phyloP scores from a whole-genome alignment of 2,113 vertebrate species.

The Pelodiscus sinensis region DNA sequence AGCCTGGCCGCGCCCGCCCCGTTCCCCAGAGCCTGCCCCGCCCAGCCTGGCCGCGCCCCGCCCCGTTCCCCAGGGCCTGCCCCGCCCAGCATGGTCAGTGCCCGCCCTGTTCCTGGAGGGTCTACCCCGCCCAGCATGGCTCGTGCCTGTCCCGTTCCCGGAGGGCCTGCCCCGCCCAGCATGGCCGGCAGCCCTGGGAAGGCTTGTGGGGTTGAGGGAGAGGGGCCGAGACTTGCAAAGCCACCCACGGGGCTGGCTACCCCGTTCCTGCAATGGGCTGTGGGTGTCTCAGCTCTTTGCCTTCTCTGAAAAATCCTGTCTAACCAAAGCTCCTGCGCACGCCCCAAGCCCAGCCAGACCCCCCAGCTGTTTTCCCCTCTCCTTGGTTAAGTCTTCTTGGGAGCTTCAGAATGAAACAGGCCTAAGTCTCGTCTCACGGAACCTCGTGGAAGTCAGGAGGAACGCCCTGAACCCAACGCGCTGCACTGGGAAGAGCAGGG shows the following conservation, averaged over 20 bases:
- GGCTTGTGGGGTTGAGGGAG: accelerated
- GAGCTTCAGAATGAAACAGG: neutral
- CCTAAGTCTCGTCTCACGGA: neutral
- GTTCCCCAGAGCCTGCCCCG: too few relatives aligned
- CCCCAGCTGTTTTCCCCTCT: neutral
- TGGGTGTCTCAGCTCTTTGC: neutral
- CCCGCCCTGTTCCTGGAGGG: too few relatives aligned
- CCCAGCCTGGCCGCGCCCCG: too few relatives aligned
- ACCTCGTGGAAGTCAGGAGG: accelerated
- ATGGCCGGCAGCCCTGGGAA: neutral
- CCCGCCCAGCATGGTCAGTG: too few relatives aligned
- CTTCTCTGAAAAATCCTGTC: neutral
- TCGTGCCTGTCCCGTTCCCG: too few relatives aligned
- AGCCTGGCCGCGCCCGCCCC: too few relatives aligned
- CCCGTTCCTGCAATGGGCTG: neutral
- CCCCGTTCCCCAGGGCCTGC: too few relatives aligned
- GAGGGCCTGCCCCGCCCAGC: too few relatives aligned
- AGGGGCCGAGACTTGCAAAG: neutral
- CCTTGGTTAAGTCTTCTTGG: neutral
- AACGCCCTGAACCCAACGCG: neutral
- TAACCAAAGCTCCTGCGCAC: neutral
- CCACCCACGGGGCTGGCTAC: accelerated
- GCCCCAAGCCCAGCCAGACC: neutral
- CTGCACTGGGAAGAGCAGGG: too few relatives aligned
- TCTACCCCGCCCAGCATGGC: too few relatives aligned